phyloP scores from a whole-genome alignment of 2,888 invertebrate genomes.

The Calephelis perditalis region DNA sequence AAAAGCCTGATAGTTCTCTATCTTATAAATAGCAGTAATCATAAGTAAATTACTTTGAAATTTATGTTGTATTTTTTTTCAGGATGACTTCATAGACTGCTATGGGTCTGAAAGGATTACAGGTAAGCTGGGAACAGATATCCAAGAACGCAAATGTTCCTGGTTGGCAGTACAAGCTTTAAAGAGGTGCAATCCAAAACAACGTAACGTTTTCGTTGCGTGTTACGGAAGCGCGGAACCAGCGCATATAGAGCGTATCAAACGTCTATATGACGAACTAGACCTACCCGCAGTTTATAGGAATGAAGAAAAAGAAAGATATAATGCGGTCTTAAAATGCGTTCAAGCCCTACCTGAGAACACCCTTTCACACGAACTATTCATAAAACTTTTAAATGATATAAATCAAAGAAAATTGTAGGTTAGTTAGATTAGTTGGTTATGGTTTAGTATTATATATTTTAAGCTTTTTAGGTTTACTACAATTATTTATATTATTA shows the following conservation, averaged over 20 bases:
- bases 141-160: slow-evolving; percentile 95
- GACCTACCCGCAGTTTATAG: slow-evolving; percentile 82
- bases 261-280: slow-evolving; percentile 75
- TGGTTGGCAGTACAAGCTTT: slow-evolving; percentile 94
- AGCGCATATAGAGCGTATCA: slow-evolving; percentile 74
- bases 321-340: slow-evolving; percentile 65
- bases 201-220: slow-evolving; percentile 73
- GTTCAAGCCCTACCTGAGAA: slow-evolving; percentile 23
- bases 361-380: slow-evolving; percentile 82
- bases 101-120: slow-evolving; percentile 89
- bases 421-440: slow-evolving; percentile 8
- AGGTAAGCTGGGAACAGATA: slow-evolving; percentile 94
- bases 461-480: not conserved
- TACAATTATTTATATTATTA: not conserved
- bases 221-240: slow-evolving; percentile 84
- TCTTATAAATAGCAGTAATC: too few species aligned
- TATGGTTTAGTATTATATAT: not conserved
- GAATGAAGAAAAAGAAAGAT: slow-evolving; percentile 84
- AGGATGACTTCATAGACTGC: slow-evolving; percentile 93
- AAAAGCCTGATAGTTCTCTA: too few species aligned
- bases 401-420: slow-evolving; percentile 76
- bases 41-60: not conserved
- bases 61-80: slow-evolving; percentile 24
- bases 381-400: slow-evolving; percentile 85
- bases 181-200: slow-evolving; percentile 81